A percentile compares a stretch with the other conserved stretches of the same genome.
Conservation (phyloP, 2,113 vertebrate species). For the Megaceryle maxima region DNA sequence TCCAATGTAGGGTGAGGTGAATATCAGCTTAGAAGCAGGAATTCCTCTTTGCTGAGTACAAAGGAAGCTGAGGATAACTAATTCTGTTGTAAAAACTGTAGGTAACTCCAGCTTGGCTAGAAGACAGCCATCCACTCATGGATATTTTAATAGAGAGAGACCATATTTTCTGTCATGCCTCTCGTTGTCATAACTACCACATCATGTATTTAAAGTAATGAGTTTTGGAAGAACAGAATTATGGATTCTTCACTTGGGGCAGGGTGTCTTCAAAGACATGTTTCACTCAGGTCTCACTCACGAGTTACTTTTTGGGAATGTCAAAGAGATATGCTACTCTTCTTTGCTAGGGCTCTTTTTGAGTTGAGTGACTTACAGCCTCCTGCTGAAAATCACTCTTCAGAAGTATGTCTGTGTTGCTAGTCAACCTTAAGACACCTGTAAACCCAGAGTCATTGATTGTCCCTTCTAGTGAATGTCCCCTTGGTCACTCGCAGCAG, state of each 20-base stretch:
- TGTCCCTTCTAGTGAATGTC: neutral
- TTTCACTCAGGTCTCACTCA: neutral
- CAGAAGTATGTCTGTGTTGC: neutral
- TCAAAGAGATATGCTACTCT: neutral
- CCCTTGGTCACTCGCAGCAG: neutral
- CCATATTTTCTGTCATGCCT: neutral
- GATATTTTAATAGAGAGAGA: neutral
- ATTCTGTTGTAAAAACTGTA: neutral
- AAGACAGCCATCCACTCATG: neutral
- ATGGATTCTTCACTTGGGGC: neutral
- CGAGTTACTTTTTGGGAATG: neutral
- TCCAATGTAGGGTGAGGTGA: neutral
- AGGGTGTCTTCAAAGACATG: neutral
- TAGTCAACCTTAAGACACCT: neutral
- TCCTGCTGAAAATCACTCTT: neutral
- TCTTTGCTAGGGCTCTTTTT: neutral
- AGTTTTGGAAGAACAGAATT: neutral
- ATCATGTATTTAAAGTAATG: neutral
- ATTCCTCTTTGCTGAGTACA: neutral
- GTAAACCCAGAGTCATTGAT: neutral
- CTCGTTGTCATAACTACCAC: neutral
- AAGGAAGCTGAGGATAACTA: neutral
- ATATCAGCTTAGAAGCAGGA: neutral
- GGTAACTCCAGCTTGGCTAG: neutral
- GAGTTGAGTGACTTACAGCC: neutral